Evolutionary conservation across 2,888 invertebrate genomes (phyloP).

Genomic region (Cyrtodaria siliqua): DNA sequence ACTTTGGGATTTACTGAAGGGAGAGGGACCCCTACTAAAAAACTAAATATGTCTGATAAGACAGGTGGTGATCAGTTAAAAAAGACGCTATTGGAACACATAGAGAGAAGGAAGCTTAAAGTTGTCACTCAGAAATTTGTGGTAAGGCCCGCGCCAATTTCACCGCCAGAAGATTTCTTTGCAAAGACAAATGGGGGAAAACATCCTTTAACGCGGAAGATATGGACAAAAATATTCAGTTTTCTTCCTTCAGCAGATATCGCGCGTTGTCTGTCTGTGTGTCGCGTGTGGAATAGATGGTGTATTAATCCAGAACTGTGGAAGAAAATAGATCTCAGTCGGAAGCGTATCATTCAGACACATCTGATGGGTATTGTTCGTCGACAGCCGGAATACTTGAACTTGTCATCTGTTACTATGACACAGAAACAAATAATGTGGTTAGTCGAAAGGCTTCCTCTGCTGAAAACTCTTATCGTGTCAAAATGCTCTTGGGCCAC

Average conservation of each 20-base stretch:
- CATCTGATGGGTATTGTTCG: conserved; percentile 94
- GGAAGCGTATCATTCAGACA: conserved; percentile 89
- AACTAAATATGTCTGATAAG: conserved; percentile 34
- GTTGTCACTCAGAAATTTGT: conserved; percentile 72
- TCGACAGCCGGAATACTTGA: conserved; percentile 94
- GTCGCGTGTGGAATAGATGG: conserved; percentile 95
- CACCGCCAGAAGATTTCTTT: conserved; percentile 78
- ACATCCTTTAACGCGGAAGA: conserved; percentile 80
- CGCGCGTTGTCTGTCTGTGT: conserved; percentile 90
- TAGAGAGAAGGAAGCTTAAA: conserved; percentile 52
- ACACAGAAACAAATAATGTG: conserved; percentile 96
- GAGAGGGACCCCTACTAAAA: not conserved
- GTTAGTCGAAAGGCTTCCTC: conserved; percentile 95
- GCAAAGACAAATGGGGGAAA: conserved; percentile 64
- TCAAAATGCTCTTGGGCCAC: conserved; percentile 90
- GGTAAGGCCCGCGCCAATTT: conserved; percentile 81
- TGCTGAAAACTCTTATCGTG: conserved; percentile 92
- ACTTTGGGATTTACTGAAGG: not conserved
- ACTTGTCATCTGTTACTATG: conserved; percentile 95
- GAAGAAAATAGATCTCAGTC: conserved; percentile 93
- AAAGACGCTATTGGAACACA: conserved; percentile 43
- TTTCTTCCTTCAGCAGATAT: conserved; percentile 87
- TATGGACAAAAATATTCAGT: conserved; percentile 86
- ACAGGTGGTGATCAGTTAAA: conserved; percentile 39
- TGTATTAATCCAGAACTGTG: conserved; percentile 94